Evolutionary conservation across 2,888 invertebrate genomes (phyloP).

Genomic region (Brenthis daphne): DNA sequence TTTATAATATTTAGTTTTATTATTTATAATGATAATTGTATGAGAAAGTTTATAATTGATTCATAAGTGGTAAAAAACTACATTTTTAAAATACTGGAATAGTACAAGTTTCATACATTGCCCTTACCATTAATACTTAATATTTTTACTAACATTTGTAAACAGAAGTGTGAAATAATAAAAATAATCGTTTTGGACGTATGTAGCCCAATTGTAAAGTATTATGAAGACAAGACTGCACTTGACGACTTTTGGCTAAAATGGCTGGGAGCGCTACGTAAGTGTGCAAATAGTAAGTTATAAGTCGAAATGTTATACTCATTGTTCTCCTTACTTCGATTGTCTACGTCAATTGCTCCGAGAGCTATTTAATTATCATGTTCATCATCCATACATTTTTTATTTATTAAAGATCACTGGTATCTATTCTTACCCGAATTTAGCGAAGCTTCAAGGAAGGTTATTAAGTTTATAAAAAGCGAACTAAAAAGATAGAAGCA

Average conservation of each 20-base stretch:
- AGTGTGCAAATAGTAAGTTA: slow-evolving; percentile 8
- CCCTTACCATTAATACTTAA: no score
- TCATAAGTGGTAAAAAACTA: no score
- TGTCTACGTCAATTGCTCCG: background rate
- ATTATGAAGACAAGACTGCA: slow-evolving; percentile 1
- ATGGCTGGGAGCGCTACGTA: slow-evolving; percentile 7
- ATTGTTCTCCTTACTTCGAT: background rate
- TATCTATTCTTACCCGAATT: no score
- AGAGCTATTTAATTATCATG: background rate
- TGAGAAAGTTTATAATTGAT: no score
- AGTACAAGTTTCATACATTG: no score
- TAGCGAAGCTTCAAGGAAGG: no score
- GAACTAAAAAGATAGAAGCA: no score
- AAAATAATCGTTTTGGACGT: background rate
- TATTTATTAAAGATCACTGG: background rate
- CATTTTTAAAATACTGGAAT: no score
- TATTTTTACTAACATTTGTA: no score
- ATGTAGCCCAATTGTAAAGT: background rate
- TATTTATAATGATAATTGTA: no score
- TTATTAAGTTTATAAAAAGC: no score
- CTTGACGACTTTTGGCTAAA: slow-evolving; percentile 16
- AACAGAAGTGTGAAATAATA: background rate
- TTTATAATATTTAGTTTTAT: no score
- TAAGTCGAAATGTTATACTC: slow-evolving; percentile 3
- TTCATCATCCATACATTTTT: background rate